These are phyloP conservation scores for Phoxinus phoxinus DNA, from an alignment of 2,113 vertebrate genomes.

Conservation along the genomic window DNA sequence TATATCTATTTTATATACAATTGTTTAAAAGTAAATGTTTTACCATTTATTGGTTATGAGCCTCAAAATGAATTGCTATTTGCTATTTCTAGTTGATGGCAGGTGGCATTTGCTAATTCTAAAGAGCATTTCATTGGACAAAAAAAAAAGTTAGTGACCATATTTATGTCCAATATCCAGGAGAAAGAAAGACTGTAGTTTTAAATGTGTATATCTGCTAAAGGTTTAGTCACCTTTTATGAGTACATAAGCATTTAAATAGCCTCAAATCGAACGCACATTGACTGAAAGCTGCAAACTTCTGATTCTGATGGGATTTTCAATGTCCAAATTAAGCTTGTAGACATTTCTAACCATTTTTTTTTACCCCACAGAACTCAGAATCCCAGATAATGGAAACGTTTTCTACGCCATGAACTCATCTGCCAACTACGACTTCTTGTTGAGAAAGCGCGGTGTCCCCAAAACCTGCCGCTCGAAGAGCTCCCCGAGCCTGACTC, in stretches of 20 bases:
- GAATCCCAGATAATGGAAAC: constrained; percentile 95
- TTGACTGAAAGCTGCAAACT: not conserved
- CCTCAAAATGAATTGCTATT: not conserved
- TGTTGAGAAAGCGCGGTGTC: constrained; percentile 89
- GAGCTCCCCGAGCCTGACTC: constrained; percentile 90
- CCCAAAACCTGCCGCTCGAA: constrained; percentile 85
- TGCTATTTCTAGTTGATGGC: not conserved
- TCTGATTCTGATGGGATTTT: not conserved
- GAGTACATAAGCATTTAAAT: not conserved
- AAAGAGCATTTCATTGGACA: not conserved
- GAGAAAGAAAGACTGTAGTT: not conserved
- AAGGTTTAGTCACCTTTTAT: not conserved
- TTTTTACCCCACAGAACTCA: constrained; percentile 79
- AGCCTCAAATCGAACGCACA: not conserved
- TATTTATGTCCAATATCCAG: not conserved
- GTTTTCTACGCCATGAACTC: constrained; percentile 99
- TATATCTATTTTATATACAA: too few species aligned
- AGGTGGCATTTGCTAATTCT: too few species aligned
- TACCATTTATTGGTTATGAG: not conserved
- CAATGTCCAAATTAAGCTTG: not conserved
- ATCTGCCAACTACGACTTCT: constrained; percentile 94
- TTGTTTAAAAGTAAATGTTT: not conserved
- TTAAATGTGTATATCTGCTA: not conserved
- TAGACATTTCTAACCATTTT: not conserved
- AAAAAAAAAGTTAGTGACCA: not conserved